These are phyloP conservation scores for Dicaeum eximium DNA, from an alignment of 2,113 vertebrate species.

Conservation along the genomic window DNA sequence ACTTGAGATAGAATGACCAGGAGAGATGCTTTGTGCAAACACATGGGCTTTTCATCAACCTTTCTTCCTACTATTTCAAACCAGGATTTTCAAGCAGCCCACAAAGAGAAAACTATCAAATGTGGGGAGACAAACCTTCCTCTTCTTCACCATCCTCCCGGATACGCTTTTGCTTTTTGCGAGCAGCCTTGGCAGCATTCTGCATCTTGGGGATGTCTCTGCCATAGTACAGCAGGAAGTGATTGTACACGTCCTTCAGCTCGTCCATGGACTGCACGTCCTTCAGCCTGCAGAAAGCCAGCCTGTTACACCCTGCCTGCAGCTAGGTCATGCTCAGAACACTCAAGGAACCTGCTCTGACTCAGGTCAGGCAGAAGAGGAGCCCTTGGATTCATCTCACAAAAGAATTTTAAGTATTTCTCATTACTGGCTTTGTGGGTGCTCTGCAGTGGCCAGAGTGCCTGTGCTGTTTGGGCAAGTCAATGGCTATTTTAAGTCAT, in stretches of 20 bases:
- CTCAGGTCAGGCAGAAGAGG: background rate
- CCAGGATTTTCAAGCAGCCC: background rate
- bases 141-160: constrained; percentile 86
- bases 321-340: background rate
- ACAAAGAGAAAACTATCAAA: background rate
- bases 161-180: constrained; percentile 90
- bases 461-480: background rate
- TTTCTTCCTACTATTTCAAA: background rate
- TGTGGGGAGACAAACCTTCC: constrained; percentile 68
- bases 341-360: background rate
- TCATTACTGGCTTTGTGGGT: background rate
- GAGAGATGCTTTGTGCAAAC: background rate
- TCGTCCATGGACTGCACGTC: constrained; percentile 97
- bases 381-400: background rate
- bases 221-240: constrained; percentile 96
- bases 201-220: constrained; percentile 98
- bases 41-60: background rate
- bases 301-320: background rate
- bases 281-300: constrained; percentile 80
- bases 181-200: constrained; percentile 86
- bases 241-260: constrained; percentile 94
- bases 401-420: background rate
- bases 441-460: background rate
- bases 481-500: accelerated
- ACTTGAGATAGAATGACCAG: background rate